A percentile compares a stretch with the other conserved stretches of the same genome.
Conservation (phyloP, 2,888 invertebrate species). For the Syrista parreyssii region DNA sequence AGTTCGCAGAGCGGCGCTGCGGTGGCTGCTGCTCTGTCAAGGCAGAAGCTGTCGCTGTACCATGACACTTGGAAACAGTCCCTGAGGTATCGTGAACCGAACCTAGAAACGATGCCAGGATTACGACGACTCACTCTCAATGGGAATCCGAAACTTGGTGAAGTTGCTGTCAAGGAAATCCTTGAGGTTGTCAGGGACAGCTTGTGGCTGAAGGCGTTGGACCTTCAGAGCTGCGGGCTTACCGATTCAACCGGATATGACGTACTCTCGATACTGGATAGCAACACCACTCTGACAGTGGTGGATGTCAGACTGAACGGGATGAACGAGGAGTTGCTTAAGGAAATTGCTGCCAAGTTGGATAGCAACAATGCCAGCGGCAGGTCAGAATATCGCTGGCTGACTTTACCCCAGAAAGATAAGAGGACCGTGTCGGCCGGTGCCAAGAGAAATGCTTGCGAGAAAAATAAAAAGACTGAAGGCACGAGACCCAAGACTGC, state of each 20-base stretch:
- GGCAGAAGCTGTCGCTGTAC: slow-evolving; percentile 78
- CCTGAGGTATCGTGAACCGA: slow-evolving; percentile 79
- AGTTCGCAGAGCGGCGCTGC: slow-evolving; percentile 73
- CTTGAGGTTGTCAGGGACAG: slow-evolving; percentile 80
- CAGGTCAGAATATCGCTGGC: slow-evolving; percentile 51
- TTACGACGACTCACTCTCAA: slow-evolving; percentile 77
- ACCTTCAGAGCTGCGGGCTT: slow-evolving; percentile 80
- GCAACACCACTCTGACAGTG: slow-evolving; percentile 76
- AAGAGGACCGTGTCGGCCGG: slow-evolving; percentile 41
- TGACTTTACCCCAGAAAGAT: slow-evolving; percentile 43
- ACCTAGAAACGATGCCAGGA: slow-evolving; percentile 79
- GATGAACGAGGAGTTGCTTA: slow-evolving; percentile 68
- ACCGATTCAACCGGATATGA: slow-evolving; percentile 72
- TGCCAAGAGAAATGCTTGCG: slow-evolving; percentile 12
- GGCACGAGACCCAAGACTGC: slow-evolving; percentile 37
- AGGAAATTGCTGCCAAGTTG: slow-evolving; percentile 54
- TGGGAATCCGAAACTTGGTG: slow-evolving; percentile 76
- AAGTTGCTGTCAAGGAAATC: slow-evolving; percentile 73
- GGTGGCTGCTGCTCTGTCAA: slow-evolving; percentile 71
- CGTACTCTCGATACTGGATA: slow-evolving; percentile 72
- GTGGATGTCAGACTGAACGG: slow-evolving; percentile 77
- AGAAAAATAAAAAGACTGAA: slow-evolving; percentile 19
- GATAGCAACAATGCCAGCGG: slow-evolving; percentile 37
- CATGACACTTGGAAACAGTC: slow-evolving; percentile 87
- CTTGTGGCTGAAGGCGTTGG: slow-evolving; percentile 84